A percentile compares a stretch with the other conserved stretches of the same genome.
Evolutionary conservation across 1,140 invertebrate genomes (phyloP).

Genomic region (Zaprionus taronus): DNA sequence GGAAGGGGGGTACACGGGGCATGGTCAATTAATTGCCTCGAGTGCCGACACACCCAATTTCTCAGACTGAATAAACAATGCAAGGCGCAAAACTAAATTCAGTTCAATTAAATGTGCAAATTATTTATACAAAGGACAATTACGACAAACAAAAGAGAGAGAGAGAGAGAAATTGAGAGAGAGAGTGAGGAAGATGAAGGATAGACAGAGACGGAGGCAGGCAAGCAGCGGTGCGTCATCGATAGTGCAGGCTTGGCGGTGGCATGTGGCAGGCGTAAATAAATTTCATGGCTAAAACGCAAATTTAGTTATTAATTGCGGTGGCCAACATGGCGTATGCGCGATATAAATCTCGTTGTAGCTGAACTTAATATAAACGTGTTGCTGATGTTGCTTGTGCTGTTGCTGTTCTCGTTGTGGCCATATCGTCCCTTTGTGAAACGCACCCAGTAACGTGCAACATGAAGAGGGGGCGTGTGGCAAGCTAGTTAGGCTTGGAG

Average conservation of each 20-base stretch:
- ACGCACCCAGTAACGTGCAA: slow-evolving; percentile 2
- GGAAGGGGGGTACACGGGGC: not conserved
- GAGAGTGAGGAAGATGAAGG: not conserved
- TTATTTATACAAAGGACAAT: slow-evolving; percentile 5
- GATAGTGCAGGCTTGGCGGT: not conserved
- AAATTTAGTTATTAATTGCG: slow-evolving; percentile 9
- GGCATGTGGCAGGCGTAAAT: not conserved
- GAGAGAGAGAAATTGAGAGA: not conserved
- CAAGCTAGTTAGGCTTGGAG: no score
- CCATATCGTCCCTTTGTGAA: not conserved
- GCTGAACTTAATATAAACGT: not conserved
- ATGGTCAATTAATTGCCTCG: not conserved
- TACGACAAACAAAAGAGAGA: not conserved
- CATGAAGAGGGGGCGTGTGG: not conserved
- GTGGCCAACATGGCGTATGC: slow-evolving; percentile 2
- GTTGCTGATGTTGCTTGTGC: slow-evolving; percentile 9
- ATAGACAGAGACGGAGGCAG: not conserved
- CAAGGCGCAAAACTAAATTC: slow-evolving; percentile 1
- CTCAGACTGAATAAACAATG: not conserved
- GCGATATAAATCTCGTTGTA: slow-evolving; percentile 10
- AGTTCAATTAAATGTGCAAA: slow-evolving; percentile 8
- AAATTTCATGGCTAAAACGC: not conserved
- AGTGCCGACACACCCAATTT: not conserved
- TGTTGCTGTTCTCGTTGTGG: slow-evolving; percentile 2
- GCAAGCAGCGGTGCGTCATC: not conserved